Conservation (phyloP, 2,797 vertebrate species). For the Pogonophryne albipinna region DNA sequence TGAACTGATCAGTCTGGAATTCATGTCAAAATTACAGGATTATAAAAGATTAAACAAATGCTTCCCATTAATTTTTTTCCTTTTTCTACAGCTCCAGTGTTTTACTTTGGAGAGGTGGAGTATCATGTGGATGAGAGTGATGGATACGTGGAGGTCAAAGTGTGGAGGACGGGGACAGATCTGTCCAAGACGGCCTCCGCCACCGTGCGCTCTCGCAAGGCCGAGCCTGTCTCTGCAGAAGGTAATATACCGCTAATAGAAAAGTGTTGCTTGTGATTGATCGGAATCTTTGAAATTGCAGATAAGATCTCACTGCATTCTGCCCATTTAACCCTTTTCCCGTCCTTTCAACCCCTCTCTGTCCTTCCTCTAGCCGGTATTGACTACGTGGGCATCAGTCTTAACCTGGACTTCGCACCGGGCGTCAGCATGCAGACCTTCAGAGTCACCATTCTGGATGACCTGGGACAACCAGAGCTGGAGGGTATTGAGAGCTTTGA, state of each 20-base stretch:
- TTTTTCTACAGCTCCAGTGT: slow-evolving; percentile 80
- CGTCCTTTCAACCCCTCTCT: not conserved
- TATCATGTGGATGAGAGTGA: slow-evolving; percentile 92
- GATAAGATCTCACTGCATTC: not conserved
- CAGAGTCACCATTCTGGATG: slow-evolving; percentile 91
- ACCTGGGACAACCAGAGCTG: slow-evolving; percentile 91
- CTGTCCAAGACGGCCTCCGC: slow-evolving; percentile 89
- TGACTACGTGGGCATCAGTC: slow-evolving; percentile 95
- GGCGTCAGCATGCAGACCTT: slow-evolving; percentile 92
- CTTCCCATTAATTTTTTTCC: not conserved
- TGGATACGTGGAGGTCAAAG: slow-evolving; percentile 87
- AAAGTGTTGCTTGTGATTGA: not conserved
- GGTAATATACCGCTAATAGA: slow-evolving; percentile 78
- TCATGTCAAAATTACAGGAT: not conserved
- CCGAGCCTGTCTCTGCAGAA: slow-evolving; percentile 89
- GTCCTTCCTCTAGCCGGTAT: slow-evolving; percentile 84
- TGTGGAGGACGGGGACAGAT: slow-evolving; percentile 93
- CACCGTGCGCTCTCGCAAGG: slow-evolving; percentile 91
- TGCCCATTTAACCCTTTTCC: not conserved
- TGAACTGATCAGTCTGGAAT: not conserved
- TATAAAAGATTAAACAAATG: not conserved
- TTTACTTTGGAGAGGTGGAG: slow-evolving; percentile 89
- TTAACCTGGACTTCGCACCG: slow-evolving; percentile 92
- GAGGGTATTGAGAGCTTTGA: slow-evolving; percentile 93
- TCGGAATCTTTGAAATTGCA: not conserved